These are phyloP conservation scores for Aproaerema taeniolella DNA, from an alignment of 2,888 invertebrate genomes.

Conservation along the genomic window DNA sequence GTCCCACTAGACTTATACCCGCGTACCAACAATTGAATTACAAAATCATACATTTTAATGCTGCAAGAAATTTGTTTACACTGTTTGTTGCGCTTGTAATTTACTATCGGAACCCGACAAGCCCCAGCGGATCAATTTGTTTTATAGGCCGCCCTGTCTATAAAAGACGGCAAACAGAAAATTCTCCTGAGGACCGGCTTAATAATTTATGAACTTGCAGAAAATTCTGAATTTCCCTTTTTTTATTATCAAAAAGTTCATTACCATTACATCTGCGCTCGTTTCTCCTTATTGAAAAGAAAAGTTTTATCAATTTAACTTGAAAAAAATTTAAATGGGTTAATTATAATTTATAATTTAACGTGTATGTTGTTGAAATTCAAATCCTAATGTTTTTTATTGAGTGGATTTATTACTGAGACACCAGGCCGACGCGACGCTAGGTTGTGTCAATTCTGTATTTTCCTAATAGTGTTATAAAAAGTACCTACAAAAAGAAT, in stretches of 20 bases:
- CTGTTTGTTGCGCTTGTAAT: conserved; percentile 34
- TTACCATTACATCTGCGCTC: conserved; percentile 10
- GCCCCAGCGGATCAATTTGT: conserved; percentile 50
- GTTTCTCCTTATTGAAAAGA: conserved; percentile 9
- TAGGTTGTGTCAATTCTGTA: no score
- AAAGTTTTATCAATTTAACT: conserved; percentile 4
- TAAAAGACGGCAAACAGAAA: conserved; percentile 51
- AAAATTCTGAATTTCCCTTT: conserved; percentile 25
- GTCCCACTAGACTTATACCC: background rate
- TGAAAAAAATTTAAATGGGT: no score
- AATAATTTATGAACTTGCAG: conserved; percentile 46
- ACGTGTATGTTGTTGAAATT: no score
- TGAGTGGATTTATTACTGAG: no score
- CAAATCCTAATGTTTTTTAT: no score
- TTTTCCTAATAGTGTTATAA: no score
- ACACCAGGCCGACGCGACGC: no score
- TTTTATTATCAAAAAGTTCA: conserved; percentile 16
- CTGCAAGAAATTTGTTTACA: conserved; percentile 24
- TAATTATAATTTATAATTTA: no score
- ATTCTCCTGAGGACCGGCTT: conserved; percentile 41
- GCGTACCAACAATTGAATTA: conserved; percentile 3
- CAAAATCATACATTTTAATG: conserved; percentile 3
- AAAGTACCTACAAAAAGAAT: no score
- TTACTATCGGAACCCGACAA: conserved; percentile 43
- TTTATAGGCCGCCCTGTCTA: conserved; percentile 50